Conservation (phyloP, 2,888 invertebrate genomes). For the Sarcophaga rosellei region DNA sequence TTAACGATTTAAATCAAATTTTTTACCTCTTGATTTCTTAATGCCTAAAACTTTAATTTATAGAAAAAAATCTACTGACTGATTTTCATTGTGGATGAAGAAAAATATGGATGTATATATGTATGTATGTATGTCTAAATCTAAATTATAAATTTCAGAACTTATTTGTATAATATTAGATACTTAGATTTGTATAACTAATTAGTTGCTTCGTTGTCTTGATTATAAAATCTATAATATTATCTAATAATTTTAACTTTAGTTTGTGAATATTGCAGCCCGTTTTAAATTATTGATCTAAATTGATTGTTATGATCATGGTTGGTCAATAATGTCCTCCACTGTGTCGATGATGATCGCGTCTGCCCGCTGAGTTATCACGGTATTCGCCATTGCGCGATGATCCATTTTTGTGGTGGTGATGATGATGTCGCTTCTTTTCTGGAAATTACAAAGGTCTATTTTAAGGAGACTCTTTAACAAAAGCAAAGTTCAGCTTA, state of each 20-base stretch:
- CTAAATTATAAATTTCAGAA: slow-evolving; percentile 48
- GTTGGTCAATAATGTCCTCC: slow-evolving; percentile 81
- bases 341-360: slow-evolving; percentile 80
- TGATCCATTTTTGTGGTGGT: slow-evolving; percentile 80
- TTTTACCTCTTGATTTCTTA: slow-evolving; percentile 57
- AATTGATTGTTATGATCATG: slow-evolving; percentile 81
- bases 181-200: slow-evolving; percentile 61
- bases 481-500: slow-evolving; percentile 57
- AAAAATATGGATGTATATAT: slow-evolving; percentile 27
- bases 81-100: slow-evolving; percentile 49
- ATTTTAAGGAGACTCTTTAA: not conserved
- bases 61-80: slow-evolving; percentile 68
- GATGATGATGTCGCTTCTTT: slow-evolving; percentile 81
- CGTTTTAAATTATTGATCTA: slow-evolving; percentile 77
- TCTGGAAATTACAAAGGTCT: slow-evolving; percentile 69
- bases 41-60: slow-evolving; percentile 11
- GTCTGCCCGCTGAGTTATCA: slow-evolving; percentile 79
- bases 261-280: slow-evolving; percentile 69
- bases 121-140: slow-evolving; percentile 35
- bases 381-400: slow-evolving; percentile 80
- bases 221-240: slow-evolving; percentile 52
- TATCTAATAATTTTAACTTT: slow-evolving; percentile 61
- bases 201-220: slow-evolving; percentile 69
- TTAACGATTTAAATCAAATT: not conserved
- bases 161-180: not conserved